Conservation (phyloP, 1,140 invertebrate genomes). For the Drosophila mojavensis region DNA sequence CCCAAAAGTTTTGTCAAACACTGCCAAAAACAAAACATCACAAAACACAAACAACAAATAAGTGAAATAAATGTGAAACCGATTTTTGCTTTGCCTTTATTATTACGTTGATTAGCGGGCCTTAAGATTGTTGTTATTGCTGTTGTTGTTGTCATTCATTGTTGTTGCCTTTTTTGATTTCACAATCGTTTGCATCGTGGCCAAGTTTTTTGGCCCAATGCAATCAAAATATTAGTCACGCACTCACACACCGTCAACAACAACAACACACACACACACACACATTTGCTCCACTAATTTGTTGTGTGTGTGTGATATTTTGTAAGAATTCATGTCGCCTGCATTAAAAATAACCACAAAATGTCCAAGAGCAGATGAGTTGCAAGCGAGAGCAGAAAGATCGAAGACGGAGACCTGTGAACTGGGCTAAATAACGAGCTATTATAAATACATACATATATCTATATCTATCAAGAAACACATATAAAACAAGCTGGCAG, state of each 20-base stretch:
- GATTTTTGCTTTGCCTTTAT: conserved; percentile 57
- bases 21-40: conserved; percentile 14
- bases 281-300: conserved; percentile 52
- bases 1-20: conserved; percentile 25
- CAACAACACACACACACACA: conserved; percentile 1
- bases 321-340: conserved; percentile 79
- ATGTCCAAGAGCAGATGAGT: conserved; percentile 36
- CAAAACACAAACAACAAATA: not conserved
- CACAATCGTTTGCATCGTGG: conserved; percentile 69
- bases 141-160: conserved; percentile 24
- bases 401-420: conserved; percentile 40
- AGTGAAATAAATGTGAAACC: conserved; percentile 11
- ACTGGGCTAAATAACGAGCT: conserved; percentile 43
- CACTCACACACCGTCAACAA: conserved; percentile 52
- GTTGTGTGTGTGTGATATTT: conserved; percentile 55
- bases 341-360: conserved; percentile 78
- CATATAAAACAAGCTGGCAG: not conserved
- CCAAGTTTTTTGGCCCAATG: conserved; percentile 60
- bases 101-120: conserved; percentile 58
- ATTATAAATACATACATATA: not conserved
- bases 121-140: conserved; percentile 21
- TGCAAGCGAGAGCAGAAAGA: not conserved
- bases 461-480: conserved; percentile 7
- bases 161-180: conserved; percentile 41
- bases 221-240: conserved; percentile 78